Percentiles rank a stretch among this genome's conserved stretches.
Conservation (phyloP, 2,888 invertebrate genomes). For the Calameuta idolon region DNA sequence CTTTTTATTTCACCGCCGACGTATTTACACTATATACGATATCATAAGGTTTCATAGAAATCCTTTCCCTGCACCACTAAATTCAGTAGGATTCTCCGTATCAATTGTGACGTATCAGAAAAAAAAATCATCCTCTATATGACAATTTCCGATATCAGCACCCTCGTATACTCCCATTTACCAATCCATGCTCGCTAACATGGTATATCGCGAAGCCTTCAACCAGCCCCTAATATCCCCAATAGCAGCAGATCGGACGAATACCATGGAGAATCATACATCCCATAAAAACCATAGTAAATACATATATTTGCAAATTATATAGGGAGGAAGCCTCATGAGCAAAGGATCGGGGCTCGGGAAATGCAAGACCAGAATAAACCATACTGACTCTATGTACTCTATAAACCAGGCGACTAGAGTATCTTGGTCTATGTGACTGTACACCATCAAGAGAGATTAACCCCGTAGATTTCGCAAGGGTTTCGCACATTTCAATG, state of each 20-base stretch:
- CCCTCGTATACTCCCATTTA: neutral
- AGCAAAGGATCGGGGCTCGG: neutral
- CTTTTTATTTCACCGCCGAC: neutral
- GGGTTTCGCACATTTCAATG: slow-evolving; percentile 62
- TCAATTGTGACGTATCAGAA: neutral
- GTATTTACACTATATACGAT: neutral
- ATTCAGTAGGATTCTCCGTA: neutral
- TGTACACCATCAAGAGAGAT: neutral
- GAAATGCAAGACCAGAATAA: neutral
- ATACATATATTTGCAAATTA: neutral
- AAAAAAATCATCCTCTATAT: neutral
- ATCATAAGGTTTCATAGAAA: neutral
- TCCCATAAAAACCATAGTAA: neutral
- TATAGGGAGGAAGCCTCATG: neutral
- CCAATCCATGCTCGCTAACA: neutral
- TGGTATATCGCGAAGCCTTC: neutral
- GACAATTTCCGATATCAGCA: neutral
- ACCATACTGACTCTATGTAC: neutral
- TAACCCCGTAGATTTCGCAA: slow-evolving; percentile 54
- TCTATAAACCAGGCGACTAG: neutral
- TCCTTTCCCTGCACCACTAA: neutral
- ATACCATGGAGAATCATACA: neutral
- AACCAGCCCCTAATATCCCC: neutral
- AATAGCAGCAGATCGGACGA: neutral
- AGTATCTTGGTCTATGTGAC: neutral